Percentiles rank a stretch among this genome's conserved stretches.
These are phyloP conservation scores for Pristionchus mayeri DNA, from an alignment of 2,888 invertebrate species.

Conservation along the genomic window DNA sequence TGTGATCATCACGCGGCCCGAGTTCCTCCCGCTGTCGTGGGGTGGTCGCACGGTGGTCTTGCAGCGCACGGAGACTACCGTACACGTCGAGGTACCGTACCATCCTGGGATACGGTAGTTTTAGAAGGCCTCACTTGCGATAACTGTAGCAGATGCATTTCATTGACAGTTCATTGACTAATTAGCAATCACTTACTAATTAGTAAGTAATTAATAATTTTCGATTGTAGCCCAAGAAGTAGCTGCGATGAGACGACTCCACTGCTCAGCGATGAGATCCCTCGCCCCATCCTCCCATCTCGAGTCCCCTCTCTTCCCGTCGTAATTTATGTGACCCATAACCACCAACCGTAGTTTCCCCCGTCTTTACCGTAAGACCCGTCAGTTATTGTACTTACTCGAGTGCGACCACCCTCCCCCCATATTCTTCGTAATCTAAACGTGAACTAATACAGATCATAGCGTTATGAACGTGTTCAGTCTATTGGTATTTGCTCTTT, in stretches of 20 bases:
- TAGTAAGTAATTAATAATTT: background rate
- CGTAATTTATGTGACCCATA: too few species aligned
- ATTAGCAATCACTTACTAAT: background rate
- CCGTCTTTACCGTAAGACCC: background rate
- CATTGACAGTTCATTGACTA: background rate
- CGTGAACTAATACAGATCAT: conserved; percentile 32
- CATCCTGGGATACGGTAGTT: background rate
- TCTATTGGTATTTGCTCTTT: too few species aligned
- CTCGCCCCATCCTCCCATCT: background rate
- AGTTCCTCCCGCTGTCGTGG: conserved; percentile 43
- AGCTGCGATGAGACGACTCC: background rate
- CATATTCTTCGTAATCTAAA: background rate
- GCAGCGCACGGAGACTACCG: background rate
- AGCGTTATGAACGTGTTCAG: conserved; percentile 6
- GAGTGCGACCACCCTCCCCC: background rate
- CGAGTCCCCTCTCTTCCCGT: background rate
- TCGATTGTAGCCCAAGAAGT: conserved; percentile 2
- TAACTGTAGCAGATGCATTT: too few species aligned
- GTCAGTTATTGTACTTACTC: background rate
- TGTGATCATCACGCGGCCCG: conserved; percentile 43
- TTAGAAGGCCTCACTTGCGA: background rate
- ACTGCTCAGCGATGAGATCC: background rate
- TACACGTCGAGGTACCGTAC: background rate
- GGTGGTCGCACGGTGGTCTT: conserved; percentile 29
- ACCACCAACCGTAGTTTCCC: background rate